Base-by-base conservation (phyloP, 23 tunicate genomes). In the Botrylloides violaceus region DNA sequence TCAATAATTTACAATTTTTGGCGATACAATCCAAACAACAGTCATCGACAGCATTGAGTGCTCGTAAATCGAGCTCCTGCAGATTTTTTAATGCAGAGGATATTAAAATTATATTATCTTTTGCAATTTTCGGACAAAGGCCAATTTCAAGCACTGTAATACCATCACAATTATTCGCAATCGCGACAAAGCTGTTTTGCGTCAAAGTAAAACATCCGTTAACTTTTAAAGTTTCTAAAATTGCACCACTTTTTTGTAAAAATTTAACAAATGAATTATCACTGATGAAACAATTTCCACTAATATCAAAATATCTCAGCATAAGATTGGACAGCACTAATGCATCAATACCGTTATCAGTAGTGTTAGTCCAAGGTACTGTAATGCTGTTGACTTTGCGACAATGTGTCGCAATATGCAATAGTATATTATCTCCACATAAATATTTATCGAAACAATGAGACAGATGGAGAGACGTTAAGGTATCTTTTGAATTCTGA, bases 361-460 rank as follows among this genome's bases (percentile, higher is more conserved):
- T 78, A 5, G 83, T 84, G 27, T 65, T 63, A 32, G 75, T 84
- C 92, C 92, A 84, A 0, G 92, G 84, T 3, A 84, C 70, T 2
- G 35, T 27, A 3, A 84, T 59, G 12, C 47, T 33, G 3, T 37
- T 37, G 29, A 84, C 37, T 28, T 38, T 76, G 4, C 70, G 73
- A 65, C 92, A 84, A 57, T 78, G 75, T 19, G 84, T 77, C 20
- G 92, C 62, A 15, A 78, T 82, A 63, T 84, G 92, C 7, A 84
- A 76, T 31, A 84, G 33, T 20, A 84, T 71, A 26, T 77, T 71
- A 50, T 84, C 92, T n/a, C 92, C 92, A 31, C 70, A 72, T 20
- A 84, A 36, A 5, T 53, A 34, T 4, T 56, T 62, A 26, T 77
- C 79, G 9, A 73, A 37, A 59, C 92, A 84, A 23, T 79, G 58